phyloP scores from a whole-genome alignment of 2,888 invertebrate species.

The Drosophila anomalata region DNA sequence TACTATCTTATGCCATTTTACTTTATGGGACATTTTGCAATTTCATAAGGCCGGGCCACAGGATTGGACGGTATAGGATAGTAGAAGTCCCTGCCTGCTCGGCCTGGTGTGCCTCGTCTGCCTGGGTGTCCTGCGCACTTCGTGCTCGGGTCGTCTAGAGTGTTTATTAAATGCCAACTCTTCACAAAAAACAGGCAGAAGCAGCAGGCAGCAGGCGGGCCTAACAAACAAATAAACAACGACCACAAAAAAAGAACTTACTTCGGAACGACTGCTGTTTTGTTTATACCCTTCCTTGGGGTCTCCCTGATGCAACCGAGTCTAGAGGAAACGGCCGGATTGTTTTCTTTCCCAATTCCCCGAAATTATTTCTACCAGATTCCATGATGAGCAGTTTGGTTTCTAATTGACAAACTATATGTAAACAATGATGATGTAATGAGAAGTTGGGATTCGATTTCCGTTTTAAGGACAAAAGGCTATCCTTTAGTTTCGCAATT shows the following conservation, averaged over 20 bases:
- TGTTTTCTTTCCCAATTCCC: conserved; percentile 9
- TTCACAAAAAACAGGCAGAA: conserved; percentile 49
- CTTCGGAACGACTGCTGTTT: conserved; percentile 21
- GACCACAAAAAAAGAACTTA: conserved; percentile 8
- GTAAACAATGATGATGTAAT: no score
- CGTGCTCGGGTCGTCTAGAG: conserved; percentile 1
- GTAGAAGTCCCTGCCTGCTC: background rate
- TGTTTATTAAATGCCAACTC: conserved; percentile 77
- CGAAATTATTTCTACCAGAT: conserved; percentile 6
- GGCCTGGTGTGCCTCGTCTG: background rate
- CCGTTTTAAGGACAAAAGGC: no score
- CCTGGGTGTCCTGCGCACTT: conserved; percentile 37
- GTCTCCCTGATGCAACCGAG: background rate
- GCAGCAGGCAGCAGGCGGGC: conserved; percentile 43
- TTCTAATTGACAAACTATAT: background rate
- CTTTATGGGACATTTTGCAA: conserved; percentile 66
- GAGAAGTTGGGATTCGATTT: no score
- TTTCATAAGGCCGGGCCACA: conserved; percentile 65
- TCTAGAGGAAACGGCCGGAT: background rate
- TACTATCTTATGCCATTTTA: conserved; percentile 63
- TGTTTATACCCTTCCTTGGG: conserved; percentile 34
- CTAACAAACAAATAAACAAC: conserved; percentile 37
- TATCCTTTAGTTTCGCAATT: no score
- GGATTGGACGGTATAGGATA: conserved; percentile 1
- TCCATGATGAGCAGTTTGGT: background rate